Evolutionary conservation across 23 tunicate genomes (phyloP), one percentile per base, ranked within the genome.

Genomic region (Halocynthia aurantium): DNA sequence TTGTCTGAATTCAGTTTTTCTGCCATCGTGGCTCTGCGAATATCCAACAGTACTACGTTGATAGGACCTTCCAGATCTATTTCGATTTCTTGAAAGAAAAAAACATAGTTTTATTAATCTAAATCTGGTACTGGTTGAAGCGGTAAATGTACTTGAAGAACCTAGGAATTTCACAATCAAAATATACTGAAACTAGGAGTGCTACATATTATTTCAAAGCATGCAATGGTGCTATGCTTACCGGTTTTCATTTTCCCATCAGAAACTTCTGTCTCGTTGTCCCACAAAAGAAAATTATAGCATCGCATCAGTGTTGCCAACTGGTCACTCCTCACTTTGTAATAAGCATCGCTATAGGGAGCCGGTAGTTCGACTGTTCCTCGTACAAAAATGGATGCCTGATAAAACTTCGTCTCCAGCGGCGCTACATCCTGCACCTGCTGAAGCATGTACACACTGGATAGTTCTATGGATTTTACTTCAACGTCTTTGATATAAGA

Each of bases 341-440:
- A 31, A 31, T 31, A 31, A 31, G 44, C 44, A 31, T 31, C 44
- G 44, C 44, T 31, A 31, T 31, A 31, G 44, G 44, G 44, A 31
- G 44, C 44, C 44, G 44, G 44, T 31, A 31, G 4, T 31, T 31
- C 44, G 44, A 31, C 44, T 31, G 44, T 31, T 31, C 44, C 44
- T 31, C 44, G 44, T 31, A 31, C 44, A 31, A 31, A 31, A 31
- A 31, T 31, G 4, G 44, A 31, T 31, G 44, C 44, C 31, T 74
- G 55, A 64, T 51, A 74, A 53, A 74, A 74, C 31, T 54, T 74
- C n/a, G 57, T 53, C 13, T 21, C 17, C 20, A 18, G 78, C 19
- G 18, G 55, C 31, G 55, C 50, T 22, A 54, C 78, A 8, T 53
- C 31, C 50, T 8, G 20, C 57, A 21, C 57, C 4, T 54, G 8